A percentile compares a stretch with the other conserved stretches of the same genome.
phyloP scores from a whole-genome alignment of 2,888 invertebrate species.

The Dynastes tityus region DNA sequence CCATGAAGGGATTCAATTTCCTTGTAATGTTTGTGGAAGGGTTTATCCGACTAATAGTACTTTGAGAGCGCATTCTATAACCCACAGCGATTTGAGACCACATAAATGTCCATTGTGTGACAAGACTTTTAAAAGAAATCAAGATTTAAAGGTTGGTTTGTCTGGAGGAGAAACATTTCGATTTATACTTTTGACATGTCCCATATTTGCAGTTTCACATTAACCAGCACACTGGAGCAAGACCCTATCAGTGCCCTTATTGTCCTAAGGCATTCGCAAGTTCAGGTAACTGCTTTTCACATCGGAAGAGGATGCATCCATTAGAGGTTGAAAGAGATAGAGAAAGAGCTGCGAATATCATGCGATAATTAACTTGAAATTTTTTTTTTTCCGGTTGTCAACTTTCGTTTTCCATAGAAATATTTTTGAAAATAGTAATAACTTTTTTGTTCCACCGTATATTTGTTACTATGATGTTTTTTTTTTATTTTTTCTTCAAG shows the following conservation, averaged over 20 bases:
- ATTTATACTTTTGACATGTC: background rate
- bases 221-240: slow-evolving; percentile 83
- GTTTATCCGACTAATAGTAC: slow-evolving; percentile 81
- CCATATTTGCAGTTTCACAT: slow-evolving; percentile 76
- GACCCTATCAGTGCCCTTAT: slow-evolving; percentile 82
- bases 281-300: slow-evolving; percentile 83
- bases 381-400: slow-evolving; percentile 14
- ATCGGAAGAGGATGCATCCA: slow-evolving; percentile 82
- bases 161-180: background rate
- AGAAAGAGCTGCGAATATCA: slow-evolving; percentile 73
- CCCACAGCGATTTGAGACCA: slow-evolving; percentile 80
- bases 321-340: slow-evolving; percentile 75
- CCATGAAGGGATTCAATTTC: slow-evolving; percentile 74
- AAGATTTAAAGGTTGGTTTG: slow-evolving; percentile 78
- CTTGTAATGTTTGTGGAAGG: slow-evolving; percentile 79
- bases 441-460: background rate
- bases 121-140: slow-evolving; percentile 82
- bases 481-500: too few species aligned
- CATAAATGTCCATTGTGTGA: slow-evolving; percentile 80
- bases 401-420: slow-evolving; percentile 2
- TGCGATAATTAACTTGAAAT: slow-evolving; percentile 68
- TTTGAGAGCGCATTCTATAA: slow-evolving; percentile 79
- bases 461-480: too few species aligned
- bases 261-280: slow-evolving; percentile 82
- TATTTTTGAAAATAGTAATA: slow-evolving; percentile 1